Evolutionary conservation across 2,888 invertebrate species (phyloP).

Genomic region (Lasioglossum calceatum): DNA sequence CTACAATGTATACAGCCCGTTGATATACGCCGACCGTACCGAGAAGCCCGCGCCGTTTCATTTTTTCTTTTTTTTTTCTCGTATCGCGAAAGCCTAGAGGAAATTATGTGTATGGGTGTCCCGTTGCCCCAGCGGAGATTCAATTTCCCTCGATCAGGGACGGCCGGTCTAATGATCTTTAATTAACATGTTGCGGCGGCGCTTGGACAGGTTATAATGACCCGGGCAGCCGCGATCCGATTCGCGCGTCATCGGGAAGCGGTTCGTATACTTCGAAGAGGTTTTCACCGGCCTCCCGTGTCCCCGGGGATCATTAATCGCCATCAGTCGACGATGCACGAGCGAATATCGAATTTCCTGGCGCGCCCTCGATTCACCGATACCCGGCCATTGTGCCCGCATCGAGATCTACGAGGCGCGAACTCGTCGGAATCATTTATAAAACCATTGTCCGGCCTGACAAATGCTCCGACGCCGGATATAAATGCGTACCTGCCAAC

Average conservation of each 20-base stretch:
- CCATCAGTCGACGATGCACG: conserved; percentile 66
- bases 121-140: conserved; percentile 5
- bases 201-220: conserved; percentile 9
- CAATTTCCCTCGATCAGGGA: conserved; percentile 12
- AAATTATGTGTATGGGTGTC: background rate
- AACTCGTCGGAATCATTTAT: conserved; percentile 69
- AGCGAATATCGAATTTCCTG: conserved; percentile 77
- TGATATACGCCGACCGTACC: background rate
- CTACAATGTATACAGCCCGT: conserved; percentile 31
- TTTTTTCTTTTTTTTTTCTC: conserved; percentile 22
- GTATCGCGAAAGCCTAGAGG: background rate
- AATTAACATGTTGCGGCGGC: conserved; percentile 42
- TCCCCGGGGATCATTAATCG: conserved; percentile 69
- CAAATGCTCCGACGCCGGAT: conserved; percentile 57
- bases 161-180: conserved; percentile 39
- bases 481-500: conserved; percentile 39
- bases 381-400: conserved; percentile 69
- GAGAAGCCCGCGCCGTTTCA: conserved; percentile 18
- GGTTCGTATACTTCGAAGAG: background rate
- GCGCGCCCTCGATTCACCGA: conserved; percentile 75
- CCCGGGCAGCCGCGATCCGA: background rate
- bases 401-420: conserved; percentile 65
- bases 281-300: conserved; percentile 11
- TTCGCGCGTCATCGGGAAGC: conserved; percentile 29
- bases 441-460: conserved; percentile 67